Base-by-base conservation (phyloP, 35 echinoderm and acorn worm species). In the Apostichopus parvimensis region DNA sequence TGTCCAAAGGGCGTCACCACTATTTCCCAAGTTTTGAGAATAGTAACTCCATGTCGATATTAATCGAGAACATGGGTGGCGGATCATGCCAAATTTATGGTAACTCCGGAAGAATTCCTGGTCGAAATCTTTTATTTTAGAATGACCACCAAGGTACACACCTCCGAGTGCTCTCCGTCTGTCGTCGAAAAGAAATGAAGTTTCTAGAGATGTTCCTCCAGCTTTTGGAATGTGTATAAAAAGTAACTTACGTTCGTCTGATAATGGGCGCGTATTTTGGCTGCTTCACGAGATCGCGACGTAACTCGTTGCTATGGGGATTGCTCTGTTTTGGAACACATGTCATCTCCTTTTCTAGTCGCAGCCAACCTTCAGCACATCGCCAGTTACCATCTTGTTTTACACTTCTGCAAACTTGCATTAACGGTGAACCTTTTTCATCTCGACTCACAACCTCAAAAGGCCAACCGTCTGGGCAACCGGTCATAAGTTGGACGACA, bases 381-480 rank as follows among this genome's bases (percentile, higher is more conserved):
- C 28, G 28, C 28, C 28, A 34, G 28, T 34, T 34, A 34, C 28
- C 28, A 9, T 82, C 79, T 34, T 8, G 8, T 53, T 45, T 34
- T 82, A 54, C 79, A 9, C 25, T 54, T 34, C 52, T 11, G 14
- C 79, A 82, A 18, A 45, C 55, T 82, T 56, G 79, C 14, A 56
- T 14, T 18, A n/a, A 18, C 14, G 79, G 79, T 5, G 10, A 2
- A 34, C 79, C 79, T 6, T 56, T 82, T 15, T 54, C 25, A 5
- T 45, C 45, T 18, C 34, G 34, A 53, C 18, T 18, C 17, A 82
- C 15, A 5, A 82, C 54, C 55, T 82, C 79, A 5, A 82, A n/a
- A 54, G 79, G 79, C 79, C 79, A 82, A 54, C 52, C 79, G 18
- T 82, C 79, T 17, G 79, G 79, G 55, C 79, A 82, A 80, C 25